Evolutionary conservation across 1,140 invertebrate species (phyloP), one percentile per base, ranked within the genome.

Genomic region (Trachymyrmex septentrionalis): DNA sequence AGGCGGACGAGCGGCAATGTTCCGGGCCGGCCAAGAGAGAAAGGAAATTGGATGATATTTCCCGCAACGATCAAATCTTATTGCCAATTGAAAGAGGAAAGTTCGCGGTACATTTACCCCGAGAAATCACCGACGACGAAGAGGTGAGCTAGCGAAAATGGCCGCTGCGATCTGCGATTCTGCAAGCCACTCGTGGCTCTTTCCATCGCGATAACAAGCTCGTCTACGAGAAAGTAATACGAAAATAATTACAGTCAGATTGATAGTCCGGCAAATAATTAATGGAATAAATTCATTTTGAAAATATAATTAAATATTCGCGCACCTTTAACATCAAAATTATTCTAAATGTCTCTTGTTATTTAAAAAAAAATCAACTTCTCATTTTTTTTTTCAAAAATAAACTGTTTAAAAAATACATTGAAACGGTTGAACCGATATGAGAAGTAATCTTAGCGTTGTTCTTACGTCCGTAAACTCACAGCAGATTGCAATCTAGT

Each of bases 41-140:
- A 94, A 93, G 93, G 92, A 95, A 94, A 95, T 95, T 95, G 94
- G 93, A 94, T 93, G 94, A 95, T 93, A 95, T 95, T 95, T 95
- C 90, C 93, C 91, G 91, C 91, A 93, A 94, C 94, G 93, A 95
- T 95, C 93, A 94, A 94, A 94, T 94, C 93, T 95, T 94, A 95
- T 94, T 93, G 92, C 92, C 92, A 94, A 94, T 94, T 93, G 93
- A 94, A 95, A 94, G 92, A 93, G 92, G 91, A 94, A 95, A 94
- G 91, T 94, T 94, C 91, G 92, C 91, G 91, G 91, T 92, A 93
- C 93, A 92, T 94, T 94, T 94, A 89, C 90, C 66, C 88, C 86
- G 85, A 91, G 88, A 93, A 94, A 93, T 93, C 88, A 91, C 90
- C 91, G 85, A 72, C 80, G 80, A 75, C 75, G 57, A 86, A 78